A percentile compares a stretch with the other conserved stretches of the same genome.
Evolutionary conservation across 2,797 vertebrate genomes (phyloP).

Genomic region (Hyperoplus lanceolatus): DNA sequence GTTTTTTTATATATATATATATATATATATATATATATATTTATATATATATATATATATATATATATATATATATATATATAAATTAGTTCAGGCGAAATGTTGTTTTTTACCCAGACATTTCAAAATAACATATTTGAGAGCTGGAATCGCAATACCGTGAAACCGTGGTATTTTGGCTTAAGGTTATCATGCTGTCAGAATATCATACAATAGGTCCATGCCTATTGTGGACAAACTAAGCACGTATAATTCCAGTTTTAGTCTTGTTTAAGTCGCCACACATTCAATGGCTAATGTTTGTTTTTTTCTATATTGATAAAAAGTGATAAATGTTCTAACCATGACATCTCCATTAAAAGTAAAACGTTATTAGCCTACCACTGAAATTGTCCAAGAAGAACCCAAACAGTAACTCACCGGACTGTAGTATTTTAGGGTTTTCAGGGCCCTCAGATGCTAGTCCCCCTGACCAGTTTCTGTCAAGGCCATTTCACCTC

Average conservation of each 20-base stretch:
- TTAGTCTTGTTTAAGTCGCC: neutral
- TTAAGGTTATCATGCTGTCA: too few species aligned
- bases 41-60: too few species aligned
- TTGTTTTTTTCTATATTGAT: neutral
- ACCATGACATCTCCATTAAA: constrained; percentile 3
- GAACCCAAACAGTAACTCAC: neutral
- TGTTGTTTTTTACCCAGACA: too few species aligned
- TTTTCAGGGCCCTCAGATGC: neutral
- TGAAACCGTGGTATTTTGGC: too few species aligned
- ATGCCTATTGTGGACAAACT: neutral
- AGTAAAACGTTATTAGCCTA: neutral
- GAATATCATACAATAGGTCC: too few species aligned
- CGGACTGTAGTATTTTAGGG: neutral
- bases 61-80: too few species aligned
- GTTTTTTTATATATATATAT: too few species aligned
- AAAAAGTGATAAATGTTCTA: neutral
- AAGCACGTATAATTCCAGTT: neutral
- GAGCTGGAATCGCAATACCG: too few species aligned
- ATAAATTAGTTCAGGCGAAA: too few species aligned
- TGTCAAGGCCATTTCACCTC: neutral
- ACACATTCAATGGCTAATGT: neutral
- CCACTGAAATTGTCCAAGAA: neutral
- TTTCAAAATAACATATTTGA: too few species aligned
- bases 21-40: too few species aligned
- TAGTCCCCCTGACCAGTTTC: neutral